Evolutionary conservation across 1,140 invertebrate genomes (phyloP).

Genomic region (Phortica variegata): DNA sequence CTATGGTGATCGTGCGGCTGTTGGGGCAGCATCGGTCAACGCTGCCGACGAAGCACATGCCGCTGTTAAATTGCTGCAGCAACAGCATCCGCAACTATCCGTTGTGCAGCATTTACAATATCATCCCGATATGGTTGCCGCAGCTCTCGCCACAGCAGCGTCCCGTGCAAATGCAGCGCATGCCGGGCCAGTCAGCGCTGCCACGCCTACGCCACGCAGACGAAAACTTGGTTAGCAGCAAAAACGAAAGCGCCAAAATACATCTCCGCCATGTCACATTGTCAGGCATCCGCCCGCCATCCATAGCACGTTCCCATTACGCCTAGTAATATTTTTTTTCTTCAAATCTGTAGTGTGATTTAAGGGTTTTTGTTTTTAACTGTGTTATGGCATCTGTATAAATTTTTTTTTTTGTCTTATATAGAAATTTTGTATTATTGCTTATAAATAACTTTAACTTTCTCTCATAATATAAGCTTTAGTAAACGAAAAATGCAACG

Average conservation of each 20-base stretch:
- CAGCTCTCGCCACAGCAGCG: slow-evolving; percentile 27
- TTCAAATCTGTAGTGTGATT: not conserved
- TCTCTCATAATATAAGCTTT: slow-evolving; percentile 3
- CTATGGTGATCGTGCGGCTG: not conserved
- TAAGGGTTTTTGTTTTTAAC: not conserved
- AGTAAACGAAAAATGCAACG: not conserved
- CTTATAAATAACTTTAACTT: no score
- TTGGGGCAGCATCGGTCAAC: slow-evolving; percentile 24
- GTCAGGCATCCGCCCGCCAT: no score
- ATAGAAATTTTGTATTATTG: no score
- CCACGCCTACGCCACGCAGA: slow-evolving; percentile 19
- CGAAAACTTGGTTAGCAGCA: slow-evolving; percentile 19
- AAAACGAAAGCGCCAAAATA: not conserved
- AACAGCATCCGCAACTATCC: slow-evolving; percentile 41
- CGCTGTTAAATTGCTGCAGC: slow-evolving; percentile 37
- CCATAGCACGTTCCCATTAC: no score
- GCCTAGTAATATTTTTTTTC: not conserved
- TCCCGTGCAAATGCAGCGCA: slow-evolving; percentile 23
- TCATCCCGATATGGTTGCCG: slow-evolving; percentile 14
- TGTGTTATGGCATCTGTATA: not conserved
- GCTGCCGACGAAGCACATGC: slow-evolving; percentile 34
- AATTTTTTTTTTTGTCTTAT: not conserved
- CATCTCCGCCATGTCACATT: not conserved
- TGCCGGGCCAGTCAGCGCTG: slow-evolving; percentile 2
- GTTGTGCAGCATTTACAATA: slow-evolving; percentile 43